Percentiles rank a stretch among this genome's conserved stretches.
These are phyloP conservation scores for Porites lutea DNA, from an alignment of 64 coral and sea anemone species.

Conservation along the genomic window DNA sequence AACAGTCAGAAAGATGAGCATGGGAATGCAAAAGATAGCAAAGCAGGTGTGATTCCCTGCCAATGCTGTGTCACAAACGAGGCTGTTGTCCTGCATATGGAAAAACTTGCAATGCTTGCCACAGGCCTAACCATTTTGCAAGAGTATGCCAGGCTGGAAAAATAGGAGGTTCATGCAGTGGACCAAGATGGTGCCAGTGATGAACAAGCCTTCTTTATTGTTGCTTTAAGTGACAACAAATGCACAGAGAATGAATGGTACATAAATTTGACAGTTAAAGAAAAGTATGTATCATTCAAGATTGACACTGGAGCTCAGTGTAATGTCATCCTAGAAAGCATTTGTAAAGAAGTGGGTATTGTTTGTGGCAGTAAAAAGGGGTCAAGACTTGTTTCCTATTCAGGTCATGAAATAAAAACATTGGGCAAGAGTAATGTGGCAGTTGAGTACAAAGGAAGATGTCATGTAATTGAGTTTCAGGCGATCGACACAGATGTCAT, in stretches of 20 bases:
- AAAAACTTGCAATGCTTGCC: no score
- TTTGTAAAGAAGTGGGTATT: not conserved
- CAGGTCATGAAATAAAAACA: slow-evolving; percentile 45
- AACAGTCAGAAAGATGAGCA: not conserved
- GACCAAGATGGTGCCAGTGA: not conserved
- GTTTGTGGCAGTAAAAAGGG: not conserved
- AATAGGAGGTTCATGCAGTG: no score
- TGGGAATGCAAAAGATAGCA: not conserved
- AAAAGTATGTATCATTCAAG: not conserved
- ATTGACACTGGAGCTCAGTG: slow-evolving; percentile 43
- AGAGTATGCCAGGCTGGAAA: no score
- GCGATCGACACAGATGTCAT: slow-evolving; percentile 21
- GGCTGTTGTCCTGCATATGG: slow-evolving; percentile 24
- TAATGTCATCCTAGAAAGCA: slow-evolving; percentile 11
- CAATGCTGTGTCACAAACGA: not conserved
- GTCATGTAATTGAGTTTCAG: slow-evolving; percentile 31
- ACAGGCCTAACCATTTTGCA: not conserved
- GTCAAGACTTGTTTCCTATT: slow-evolving; percentile 43
- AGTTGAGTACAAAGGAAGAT: slow-evolving; percentile 38
- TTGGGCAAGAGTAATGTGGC: slow-evolving; percentile 23
- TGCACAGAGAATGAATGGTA: no score
- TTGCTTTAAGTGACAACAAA: not conserved
- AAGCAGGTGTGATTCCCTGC: not conserved
- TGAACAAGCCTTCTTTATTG: slow-evolving; percentile 27
- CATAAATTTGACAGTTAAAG: no score